Base-by-base conservation (phyloP, 2,113 vertebrate genomes). In the Chionis minor region DNA sequence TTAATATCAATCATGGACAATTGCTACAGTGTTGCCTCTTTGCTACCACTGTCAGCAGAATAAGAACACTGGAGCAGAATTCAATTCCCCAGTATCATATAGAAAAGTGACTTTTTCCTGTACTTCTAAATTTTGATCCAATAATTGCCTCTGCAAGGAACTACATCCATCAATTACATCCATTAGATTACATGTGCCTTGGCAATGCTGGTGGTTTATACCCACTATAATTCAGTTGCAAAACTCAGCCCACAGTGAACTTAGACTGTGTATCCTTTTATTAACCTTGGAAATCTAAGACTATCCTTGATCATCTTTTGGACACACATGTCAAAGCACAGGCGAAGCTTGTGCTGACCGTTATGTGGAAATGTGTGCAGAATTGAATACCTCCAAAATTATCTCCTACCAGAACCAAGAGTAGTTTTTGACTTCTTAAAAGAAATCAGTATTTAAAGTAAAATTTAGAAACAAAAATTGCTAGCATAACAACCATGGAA, bases 61-160 rank as follows among this genome's bases (percentile, higher is more conserved):
- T 1, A 4, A 51, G 62, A 78, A 18, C 51, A 45, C 21, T 49
- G 65, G 33, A 93, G 35, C 33, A 78, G 55, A 92, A 86, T 89
- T 81, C 32, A 81, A 58, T 90, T 86, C 38, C 66, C 20, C 51
- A 35, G 30, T 19, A 81, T 72, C 47, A 27, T 45, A 67, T 1
- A 82, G 74, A 82, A 90, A 90, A 88, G 4, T 9, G 78, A 51
- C 45, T 56, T 32, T 83, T 93, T 75, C 44, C 47, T 80, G 33
- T 81, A 52, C 47, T 88, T 86, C 56, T 35, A 62, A 55, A 88
- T 86, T 88, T 72, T 79, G 71, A 92, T 94, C 59, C 77, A 92
- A 24, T 86, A 94, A 96, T 92, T 92, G 59, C 75, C 56, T 91
- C 69, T 71, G 33, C 67, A 71, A 92, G 38, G 52, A 94, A 59